phyloP scores from a whole-genome alignment of 2,797 vertebrate genomes.

The Lacerta agilis region DNA sequence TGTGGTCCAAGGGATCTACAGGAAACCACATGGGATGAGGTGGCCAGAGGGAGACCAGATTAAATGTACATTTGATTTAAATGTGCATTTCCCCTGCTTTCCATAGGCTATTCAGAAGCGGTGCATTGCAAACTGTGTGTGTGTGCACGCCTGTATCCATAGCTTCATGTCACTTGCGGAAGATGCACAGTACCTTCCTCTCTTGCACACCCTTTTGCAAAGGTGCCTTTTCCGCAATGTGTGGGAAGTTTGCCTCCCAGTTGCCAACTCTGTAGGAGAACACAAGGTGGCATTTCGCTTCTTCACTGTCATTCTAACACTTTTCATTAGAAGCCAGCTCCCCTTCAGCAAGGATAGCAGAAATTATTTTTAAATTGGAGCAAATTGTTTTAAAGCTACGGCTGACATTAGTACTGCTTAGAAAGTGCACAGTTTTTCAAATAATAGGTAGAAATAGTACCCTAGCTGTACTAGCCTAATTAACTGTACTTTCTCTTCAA shows the following conservation, averaged over 20 bases:
- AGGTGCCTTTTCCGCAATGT: not conserved
- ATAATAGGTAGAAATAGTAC: constrained; percentile 68
- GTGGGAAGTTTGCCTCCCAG: constrained; percentile 4
- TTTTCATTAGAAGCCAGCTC: constrained; percentile 60
- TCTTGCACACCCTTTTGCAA: not conserved
- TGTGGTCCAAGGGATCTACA: too few species aligned
- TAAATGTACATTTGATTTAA: not conserved
- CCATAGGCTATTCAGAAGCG: not conserved
- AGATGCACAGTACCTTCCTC: not conserved
- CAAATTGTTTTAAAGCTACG: constrained; percentile 57
- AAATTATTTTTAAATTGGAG: constrained; percentile 57
- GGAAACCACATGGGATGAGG: too few species aligned
- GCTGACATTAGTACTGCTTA: constrained; percentile 59
- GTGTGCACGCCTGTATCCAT: not conserved
- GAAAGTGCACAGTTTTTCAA: constrained; percentile 48
- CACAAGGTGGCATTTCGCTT: constrained; percentile 32
- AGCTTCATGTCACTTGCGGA: not conserved
- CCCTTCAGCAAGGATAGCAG: not conserved
- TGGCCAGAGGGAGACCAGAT: too few species aligned
- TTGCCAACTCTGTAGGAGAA: constrained; percentile 55
- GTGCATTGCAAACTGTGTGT: not conserved
- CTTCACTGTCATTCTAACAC: constrained; percentile 33
- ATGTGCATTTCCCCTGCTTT: not conserved
- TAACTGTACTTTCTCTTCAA: constrained; percentile 74
- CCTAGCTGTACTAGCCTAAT: constrained; percentile 68